Evolutionary conservation across 2,888 invertebrate genomes (phyloP).

Genomic region (Agrochola lychnidis): DNA sequence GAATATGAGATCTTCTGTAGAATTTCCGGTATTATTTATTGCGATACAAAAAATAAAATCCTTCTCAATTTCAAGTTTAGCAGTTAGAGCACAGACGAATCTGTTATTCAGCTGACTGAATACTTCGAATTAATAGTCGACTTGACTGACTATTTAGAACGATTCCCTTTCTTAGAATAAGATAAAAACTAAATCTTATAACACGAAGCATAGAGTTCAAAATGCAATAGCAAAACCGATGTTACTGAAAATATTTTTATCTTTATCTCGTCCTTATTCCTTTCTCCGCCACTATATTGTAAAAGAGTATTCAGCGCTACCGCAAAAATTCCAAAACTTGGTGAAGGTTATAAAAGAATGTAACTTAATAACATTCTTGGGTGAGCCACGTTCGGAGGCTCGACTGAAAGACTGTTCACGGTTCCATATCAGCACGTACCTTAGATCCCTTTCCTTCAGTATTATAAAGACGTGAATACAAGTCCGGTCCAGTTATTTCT

Average conservation of each 20-base stretch:
- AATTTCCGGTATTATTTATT: slow-evolving; percentile 18
- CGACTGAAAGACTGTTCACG: slow-evolving; percentile 68
- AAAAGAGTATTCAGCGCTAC: slow-evolving; percentile 70
- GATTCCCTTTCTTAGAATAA: slow-evolving; percentile 17
- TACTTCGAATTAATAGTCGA: slow-evolving; percentile 60
- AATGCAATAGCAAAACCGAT: slow-evolving; percentile 21
- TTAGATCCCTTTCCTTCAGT: slow-evolving; percentile 59
- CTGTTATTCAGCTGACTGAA: slow-evolving; percentile 60
- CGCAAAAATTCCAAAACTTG: slow-evolving; percentile 71
- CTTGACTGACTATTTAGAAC: slow-evolving; percentile 55
- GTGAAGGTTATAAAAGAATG: slow-evolving; percentile 74
- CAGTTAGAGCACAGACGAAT: slow-evolving; percentile 25
- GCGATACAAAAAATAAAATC: slow-evolving; percentile 44
- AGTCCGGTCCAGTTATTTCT: slow-evolving; percentile 46
- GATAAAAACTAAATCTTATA: slow-evolving; percentile 28
- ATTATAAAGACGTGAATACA: slow-evolving; percentile 58
- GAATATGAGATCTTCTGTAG: slow-evolving; percentile 21
- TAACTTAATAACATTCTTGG: slow-evolving; percentile 74
- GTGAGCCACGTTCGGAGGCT: slow-evolving; percentile 69
- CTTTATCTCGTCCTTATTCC: slow-evolving; percentile 63
- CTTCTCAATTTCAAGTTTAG: slow-evolving; percentile 35
- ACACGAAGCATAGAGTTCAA: slow-evolving; percentile 38
- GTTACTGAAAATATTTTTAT: slow-evolving; percentile 64
- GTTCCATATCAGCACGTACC: slow-evolving; percentile 69
- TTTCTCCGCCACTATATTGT: slow-evolving; percentile 64